Conservation (phyloP, 2,888 invertebrate genomes). For the Itoplectis maculator region DNA sequence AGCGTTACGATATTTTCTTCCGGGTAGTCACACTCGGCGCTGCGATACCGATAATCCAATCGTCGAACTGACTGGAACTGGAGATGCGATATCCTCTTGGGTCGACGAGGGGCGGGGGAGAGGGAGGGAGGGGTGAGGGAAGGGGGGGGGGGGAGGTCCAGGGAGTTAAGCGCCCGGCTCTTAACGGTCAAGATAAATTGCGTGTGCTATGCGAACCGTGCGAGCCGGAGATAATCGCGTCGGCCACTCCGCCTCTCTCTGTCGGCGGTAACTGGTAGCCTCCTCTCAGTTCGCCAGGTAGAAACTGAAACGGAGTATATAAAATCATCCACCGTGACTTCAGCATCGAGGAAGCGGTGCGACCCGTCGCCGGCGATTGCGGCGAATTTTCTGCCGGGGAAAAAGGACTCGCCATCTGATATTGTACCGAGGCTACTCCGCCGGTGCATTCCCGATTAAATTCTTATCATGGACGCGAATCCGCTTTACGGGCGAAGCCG, state of each 20-base stretch:
- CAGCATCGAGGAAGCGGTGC: constrained; percentile 22
- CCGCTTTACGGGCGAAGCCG: constrained; percentile 1
- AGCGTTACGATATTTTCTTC: constrained; percentile 29
- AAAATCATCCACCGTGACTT: constrained; percentile 43
- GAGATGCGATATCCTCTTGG: constrained; percentile 35
- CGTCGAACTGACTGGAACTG: constrained; percentile 24
- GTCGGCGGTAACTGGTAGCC: too few species aligned
- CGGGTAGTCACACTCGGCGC: constrained; percentile 20
- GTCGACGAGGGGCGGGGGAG: neutral
- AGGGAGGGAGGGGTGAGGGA: neutral
- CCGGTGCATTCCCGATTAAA: constrained; percentile 30
- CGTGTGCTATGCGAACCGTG: constrained; percentile 50
- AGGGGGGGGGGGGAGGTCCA: neutral
- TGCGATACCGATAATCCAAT: constrained; percentile 42
- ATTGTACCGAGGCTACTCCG: constrained; percentile 22
- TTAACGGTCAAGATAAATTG: constrained; percentile 45
- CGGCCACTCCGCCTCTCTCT: too few species aligned
- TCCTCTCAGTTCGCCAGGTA: constrained; percentile 20
- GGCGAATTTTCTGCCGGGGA: neutral
- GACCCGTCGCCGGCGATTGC: constrained; percentile 19
- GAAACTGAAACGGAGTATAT: neutral
- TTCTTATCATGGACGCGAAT: constrained; percentile 27
- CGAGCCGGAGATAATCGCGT: constrained; percentile 52
- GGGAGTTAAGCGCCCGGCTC: constrained; percentile 38
- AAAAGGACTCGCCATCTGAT: constrained; percentile 22